phyloP scores from a whole-genome alignment of 2,113 vertebrate genomes.

The Xiphorhynchus elegans region DNA sequence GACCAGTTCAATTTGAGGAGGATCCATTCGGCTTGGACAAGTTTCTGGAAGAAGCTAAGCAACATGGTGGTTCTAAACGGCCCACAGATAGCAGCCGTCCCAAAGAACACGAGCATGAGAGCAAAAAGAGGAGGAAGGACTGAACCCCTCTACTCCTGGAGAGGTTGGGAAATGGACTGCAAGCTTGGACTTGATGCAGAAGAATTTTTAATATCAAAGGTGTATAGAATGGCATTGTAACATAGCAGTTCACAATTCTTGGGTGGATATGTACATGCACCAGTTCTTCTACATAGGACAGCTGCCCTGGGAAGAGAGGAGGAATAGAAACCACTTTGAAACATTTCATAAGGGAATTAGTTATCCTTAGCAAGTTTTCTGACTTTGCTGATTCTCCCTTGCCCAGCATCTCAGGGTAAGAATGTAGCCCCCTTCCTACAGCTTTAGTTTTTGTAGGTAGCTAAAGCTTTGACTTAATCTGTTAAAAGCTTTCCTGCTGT shows the following conservation, averaged over 20 bases:
- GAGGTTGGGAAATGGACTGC: constrained; percentile 37
- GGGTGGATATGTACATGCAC: neutral
- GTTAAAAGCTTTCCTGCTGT: constrained; percentile 41
- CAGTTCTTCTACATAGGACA: neutral
- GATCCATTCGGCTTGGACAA: constrained; percentile 99
- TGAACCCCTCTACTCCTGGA: constrained; percentile 58
- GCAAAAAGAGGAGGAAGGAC: constrained; percentile 97
- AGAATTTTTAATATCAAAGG: constrained; percentile 18
- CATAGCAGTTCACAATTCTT: neutral
- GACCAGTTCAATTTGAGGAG: constrained; percentile 96
- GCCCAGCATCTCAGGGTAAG: constrained; percentile 46
- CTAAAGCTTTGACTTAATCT: constrained; percentile 35
- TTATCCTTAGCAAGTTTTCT: neutral
- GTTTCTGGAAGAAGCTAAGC: constrained; percentile 99
- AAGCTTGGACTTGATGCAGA: neutral
- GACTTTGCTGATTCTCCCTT: constrained; percentile 9
- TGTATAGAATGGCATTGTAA: neutral
- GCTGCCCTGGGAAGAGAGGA: neutral
- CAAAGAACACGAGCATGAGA: constrained; percentile 95
- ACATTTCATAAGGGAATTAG: constrained; percentile 35
- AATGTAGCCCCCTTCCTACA: constrained; percentile 38
- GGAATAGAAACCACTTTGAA: constrained; percentile 15
- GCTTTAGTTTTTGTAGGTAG: constrained; percentile 44
- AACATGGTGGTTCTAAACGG: constrained; percentile 95
- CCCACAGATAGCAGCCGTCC: constrained; percentile 90